These are phyloP conservation scores for Batillaria attramentaria DNA, from an alignment of 1,140 invertebrate genomes.

Conservation along the genomic window DNA sequence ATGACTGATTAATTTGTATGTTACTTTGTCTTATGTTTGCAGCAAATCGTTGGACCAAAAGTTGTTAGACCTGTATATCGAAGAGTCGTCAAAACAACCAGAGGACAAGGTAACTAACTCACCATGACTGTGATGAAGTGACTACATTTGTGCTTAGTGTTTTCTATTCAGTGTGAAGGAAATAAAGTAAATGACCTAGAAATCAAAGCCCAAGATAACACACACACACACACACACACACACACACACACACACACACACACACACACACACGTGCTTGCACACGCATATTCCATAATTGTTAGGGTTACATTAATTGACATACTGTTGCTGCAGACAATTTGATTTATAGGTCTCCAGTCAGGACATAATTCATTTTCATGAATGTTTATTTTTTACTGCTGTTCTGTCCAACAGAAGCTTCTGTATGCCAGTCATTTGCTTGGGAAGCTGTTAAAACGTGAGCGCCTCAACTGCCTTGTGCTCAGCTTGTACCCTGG, in stretches of 20 bases:
- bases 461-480: conserved; percentile 88
- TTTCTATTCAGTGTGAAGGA: not conserved
- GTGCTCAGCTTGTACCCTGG: conserved; percentile 92
- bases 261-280: not conserved
- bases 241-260: not conserved
- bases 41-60: conserved; percentile 69
- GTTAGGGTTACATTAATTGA: not conserved
- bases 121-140: too few relatives aligned
- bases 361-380: not conserved
- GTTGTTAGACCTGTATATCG: conserved; percentile 67
- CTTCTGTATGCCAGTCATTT: conserved; percentile 84
- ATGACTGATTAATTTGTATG: not conserved
- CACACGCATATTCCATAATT: too few relatives aligned
- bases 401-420: conserved; percentile 53
- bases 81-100: conserved; percentile 64
- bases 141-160: not conserved
- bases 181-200: too few relatives aligned
- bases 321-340: not conserved
- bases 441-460: conserved; percentile 86
- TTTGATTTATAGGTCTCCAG: not conserved
- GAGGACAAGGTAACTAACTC: conserved; percentile 54
- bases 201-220: not conserved
- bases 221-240: not conserved
- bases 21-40: conserved; percentile 31
- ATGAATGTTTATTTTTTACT: not conserved